A percentile compares a stretch with the other conserved stretches of the same genome.
These are phyloP conservation scores for Pristionchus arcanus DNA, from an alignment of 2,888 invertebrate genomes.

Conservation along the genomic window DNA sequence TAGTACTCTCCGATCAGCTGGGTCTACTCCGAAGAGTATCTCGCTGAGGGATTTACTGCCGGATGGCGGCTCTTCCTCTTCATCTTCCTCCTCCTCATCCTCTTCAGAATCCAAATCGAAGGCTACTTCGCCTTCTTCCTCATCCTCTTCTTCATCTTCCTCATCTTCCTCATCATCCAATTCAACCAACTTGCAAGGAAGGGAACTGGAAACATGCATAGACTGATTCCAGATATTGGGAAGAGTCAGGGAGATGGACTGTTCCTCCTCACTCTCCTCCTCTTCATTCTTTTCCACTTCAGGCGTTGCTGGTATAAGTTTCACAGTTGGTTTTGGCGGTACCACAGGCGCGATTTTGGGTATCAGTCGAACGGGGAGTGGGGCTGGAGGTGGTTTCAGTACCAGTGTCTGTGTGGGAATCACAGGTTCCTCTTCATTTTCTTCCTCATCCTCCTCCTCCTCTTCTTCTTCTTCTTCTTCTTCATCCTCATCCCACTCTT, in stretches of 20 bases:
- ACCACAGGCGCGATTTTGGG: conserved; percentile 16
- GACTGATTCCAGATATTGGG: conserved; percentile 8
- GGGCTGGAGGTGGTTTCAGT: neutral
- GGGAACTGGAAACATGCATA: conserved; percentile 17
- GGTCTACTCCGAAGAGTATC: conserved; percentile 31
- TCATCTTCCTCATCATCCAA: conserved; percentile 46
- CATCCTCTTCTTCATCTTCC: conserved; percentile 33
- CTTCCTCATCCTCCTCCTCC: conserved; percentile 35
- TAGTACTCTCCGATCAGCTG: conserved; percentile 12
- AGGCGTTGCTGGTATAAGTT: neutral
- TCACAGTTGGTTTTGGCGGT: neutral
- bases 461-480: conserved; percentile 12
- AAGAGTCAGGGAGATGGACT: neutral
- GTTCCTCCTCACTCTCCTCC: conserved; percentile 40
- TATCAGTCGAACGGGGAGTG: neutral
- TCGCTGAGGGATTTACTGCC: neutral
- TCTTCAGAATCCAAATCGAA: neutral
- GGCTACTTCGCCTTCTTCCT: neutral
- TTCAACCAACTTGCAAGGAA: conserved; percentile 7
- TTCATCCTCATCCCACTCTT: conserved; percentile 32
- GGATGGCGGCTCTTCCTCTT: neutral
- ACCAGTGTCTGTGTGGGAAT: neutral
- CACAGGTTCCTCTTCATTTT: conserved; percentile 10
- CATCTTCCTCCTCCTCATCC: neutral
- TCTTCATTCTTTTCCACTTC: conserved; percentile 21